Base-by-base conservation (phyloP, 1,140 invertebrate species). In the Chironomus striatipennis region DNA sequence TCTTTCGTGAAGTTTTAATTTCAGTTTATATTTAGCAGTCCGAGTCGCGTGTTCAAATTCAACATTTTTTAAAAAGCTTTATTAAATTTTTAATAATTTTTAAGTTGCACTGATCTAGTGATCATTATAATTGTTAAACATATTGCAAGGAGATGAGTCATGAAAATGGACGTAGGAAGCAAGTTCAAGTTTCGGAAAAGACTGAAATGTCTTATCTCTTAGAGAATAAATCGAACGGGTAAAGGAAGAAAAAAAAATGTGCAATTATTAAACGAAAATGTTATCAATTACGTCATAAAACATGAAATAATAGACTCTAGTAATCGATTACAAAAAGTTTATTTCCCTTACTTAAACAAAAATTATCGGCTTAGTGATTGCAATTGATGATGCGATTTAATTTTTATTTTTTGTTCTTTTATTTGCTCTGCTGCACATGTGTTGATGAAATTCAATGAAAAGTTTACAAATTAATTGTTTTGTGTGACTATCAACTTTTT, bases 181-280 rank as follows among this genome's bases (percentile, higher is more conserved):
- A 57, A n/a, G 47, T 57, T 15, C 12, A 57, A 57, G 12, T n/a
- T 0, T 12, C 47, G 47, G 47, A 57, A 57, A 57, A 57, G n/a
- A 57, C 47, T 57, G 47, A 57, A 57, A 57, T 57, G 47, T 57
- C 47, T 57, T 57, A 57, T 57, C 47, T 57, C 8, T 57, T 57
- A 57, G 47, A 57, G 4, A 57, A 57, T n/a, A 57, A 57, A 57
- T n/a, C 12, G 12, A 15, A 15, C n/a, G 47, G 47, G 47, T 57
- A 57, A 57, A n/a, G n/a, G n/a, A n/a, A n/a, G n/a, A n/a, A n/a
- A n/a, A 57, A n/a, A n/a, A n/a, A 12, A 57, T n/a, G 47, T 57
- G 47, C 47, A 57, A 34, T 34, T 34, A 34, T 34, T 34, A 34
- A 2, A 34, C 24, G 24, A 34, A 34, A 34, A 34, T 57, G 3